Evolutionary conservation across 2,888 invertebrate genomes (phyloP).

Genomic region (Nomada lathburiana): DNA sequence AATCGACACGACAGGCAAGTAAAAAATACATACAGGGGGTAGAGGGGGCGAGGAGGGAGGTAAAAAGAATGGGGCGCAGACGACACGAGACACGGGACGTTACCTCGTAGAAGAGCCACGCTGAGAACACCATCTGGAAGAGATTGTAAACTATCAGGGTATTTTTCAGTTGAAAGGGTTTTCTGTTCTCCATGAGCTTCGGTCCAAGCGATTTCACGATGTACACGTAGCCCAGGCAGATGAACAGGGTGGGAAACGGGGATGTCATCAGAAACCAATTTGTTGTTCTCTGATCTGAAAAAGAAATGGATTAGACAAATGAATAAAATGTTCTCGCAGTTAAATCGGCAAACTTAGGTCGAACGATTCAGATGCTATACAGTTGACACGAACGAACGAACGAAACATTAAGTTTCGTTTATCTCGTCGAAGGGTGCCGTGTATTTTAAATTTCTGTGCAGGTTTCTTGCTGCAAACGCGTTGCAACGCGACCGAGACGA

Average conservation of each 20-base stretch:
- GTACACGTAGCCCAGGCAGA: slow-evolving; percentile 95
- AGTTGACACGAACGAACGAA: too few species aligned
- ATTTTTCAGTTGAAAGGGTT: slow-evolving; percentile 93
- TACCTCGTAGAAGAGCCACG: slow-evolving; percentile 97
- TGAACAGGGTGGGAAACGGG: slow-evolving; percentile 95
- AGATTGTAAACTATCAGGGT: slow-evolving; percentile 93
- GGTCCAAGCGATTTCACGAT: slow-evolving; percentile 96
- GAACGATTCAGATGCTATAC: too few species aligned
- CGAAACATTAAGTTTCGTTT: too few species aligned
- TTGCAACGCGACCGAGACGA: too few species aligned
- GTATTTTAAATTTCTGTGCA: too few species aligned
- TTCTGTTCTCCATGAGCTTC: slow-evolving; percentile 95
- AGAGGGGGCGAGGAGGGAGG: background rate
- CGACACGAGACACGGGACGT: slow-evolving; percentile 64
- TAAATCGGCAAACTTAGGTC: too few species aligned
- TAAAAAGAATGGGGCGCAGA: background rate
- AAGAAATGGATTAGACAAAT: background rate
- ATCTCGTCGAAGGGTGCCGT: too few species aligned
- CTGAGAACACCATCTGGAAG: slow-evolving; percentile 95
- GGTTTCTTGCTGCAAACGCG: too few species aligned
- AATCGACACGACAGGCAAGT: background rate
- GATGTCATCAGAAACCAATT: slow-evolving; percentile 97
- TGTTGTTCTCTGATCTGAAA: slow-evolving; percentile 93
- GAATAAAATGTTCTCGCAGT: background rate
- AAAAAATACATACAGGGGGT: background rate